phyloP scores from a whole-genome alignment of 30 jellyfish, hydroid and myxozoan species.

The Chrysaora quinquecirrha region DNA sequence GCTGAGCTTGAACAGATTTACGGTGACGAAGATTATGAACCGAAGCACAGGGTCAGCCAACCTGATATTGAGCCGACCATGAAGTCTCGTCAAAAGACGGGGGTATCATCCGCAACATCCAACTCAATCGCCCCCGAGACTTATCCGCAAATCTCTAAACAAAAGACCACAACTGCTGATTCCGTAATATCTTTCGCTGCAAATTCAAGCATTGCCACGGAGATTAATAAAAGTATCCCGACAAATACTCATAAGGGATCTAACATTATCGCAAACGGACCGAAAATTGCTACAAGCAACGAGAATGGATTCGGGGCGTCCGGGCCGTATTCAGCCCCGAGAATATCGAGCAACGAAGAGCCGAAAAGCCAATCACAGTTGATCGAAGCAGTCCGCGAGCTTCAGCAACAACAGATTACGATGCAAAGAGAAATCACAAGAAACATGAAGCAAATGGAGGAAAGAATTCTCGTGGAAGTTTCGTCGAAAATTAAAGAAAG shows the following conservation, averaged over 20 bases:
- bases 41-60: conserved; percentile 3
- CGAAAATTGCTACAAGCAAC: no score
- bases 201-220: no score
- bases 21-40: conserved; percentile 34
- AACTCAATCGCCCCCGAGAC: no score
- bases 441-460: conserved; percentile 65
- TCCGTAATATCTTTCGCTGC: background rate
- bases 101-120: no score
- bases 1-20: conserved; percentile 60
- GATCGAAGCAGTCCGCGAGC: conserved; percentile 59
- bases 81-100: no score
- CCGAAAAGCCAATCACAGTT: conserved; percentile 30
- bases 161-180: background rate
- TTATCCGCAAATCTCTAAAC: no score
- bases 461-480: conserved; percentile 40
- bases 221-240: no score
- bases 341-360: background rate
- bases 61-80: no score
- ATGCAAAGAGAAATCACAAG: conserved; percentile 62
- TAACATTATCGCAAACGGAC: no score
- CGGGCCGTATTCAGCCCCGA: no score
- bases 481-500: conserved; percentile 45
- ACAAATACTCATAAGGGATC: no score
- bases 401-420: conserved; percentile 70
- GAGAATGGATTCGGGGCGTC: no score